Evolutionary conservation across 2,797 vertebrate species (phyloP).

Genomic region (Nannoperca australis): DNA sequence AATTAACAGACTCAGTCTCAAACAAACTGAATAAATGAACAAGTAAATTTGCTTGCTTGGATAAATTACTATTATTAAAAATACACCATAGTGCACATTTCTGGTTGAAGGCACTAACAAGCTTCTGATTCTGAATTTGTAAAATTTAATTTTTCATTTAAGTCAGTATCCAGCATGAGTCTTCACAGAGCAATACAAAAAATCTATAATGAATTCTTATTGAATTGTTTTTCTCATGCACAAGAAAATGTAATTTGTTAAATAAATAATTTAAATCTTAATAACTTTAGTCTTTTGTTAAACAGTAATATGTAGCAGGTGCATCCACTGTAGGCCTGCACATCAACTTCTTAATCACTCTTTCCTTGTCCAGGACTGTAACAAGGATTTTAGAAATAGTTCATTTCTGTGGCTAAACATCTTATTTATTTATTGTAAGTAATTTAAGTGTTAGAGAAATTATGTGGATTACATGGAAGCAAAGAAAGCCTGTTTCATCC

Average conservation of each 20-base stretch:
- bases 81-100: background rate
- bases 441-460: no score
- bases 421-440: no score
- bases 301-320: background rate
- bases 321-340: background rate
- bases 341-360: background rate
- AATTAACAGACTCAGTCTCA: no score
- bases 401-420: background rate
- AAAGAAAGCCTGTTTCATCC: no score
- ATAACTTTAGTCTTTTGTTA: slow-evolving; percentile 8
- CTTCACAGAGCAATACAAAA: slow-evolving; percentile 34
- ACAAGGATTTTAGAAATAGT: background rate
- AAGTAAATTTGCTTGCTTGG: slow-evolving; percentile 8
- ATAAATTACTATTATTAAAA: slow-evolving; percentile 3
- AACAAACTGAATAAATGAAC: background rate
- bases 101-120: background rate
- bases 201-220: slow-evolving; percentile 14
- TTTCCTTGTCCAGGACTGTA: background rate
- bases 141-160: background rate
- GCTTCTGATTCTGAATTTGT: background rate
- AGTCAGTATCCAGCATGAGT: slow-evolving; percentile 14
- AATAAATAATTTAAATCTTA: slow-evolving; percentile 32
- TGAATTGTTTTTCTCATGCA: slow-evolving; percentile 28
- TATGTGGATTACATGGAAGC: no score
- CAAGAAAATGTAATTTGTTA: slow-evolving; percentile 37